phyloP scores from a whole-genome alignment of 2,888 invertebrate species.

The Drosophila limbata region DNA sequence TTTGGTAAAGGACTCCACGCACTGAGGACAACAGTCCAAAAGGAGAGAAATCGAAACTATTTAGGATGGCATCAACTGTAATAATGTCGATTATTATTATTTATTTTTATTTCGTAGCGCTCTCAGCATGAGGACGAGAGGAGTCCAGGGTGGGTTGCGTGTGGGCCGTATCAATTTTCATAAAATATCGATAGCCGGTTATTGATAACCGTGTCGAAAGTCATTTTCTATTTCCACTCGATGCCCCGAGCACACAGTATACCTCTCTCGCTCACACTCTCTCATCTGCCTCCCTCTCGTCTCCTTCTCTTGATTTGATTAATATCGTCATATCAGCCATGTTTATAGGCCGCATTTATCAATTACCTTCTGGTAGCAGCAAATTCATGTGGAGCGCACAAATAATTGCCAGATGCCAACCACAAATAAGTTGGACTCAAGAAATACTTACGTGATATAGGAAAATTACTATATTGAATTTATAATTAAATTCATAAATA shows the following conservation, averaged over 20 bases:
- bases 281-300: neutral
- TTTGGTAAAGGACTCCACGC: constrained; percentile 48
- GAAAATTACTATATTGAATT: neutral
- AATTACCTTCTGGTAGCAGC: constrained; percentile 10
- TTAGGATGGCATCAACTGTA: constrained; percentile 73
- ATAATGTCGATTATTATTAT: constrained; percentile 77
- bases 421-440: neutral
- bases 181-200: constrained; percentile 79
- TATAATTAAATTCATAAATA: neutral
- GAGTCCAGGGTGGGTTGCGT: constrained; percentile 1
- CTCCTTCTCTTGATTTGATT: constrained; percentile 54
- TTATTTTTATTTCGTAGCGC: constrained; percentile 69
- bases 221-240: constrained; percentile 67
- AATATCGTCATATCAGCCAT: constrained; percentile 58
- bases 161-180: constrained; percentile 76
- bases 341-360: constrained; percentile 65
- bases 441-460: neutral
- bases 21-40: constrained; percentile 5
- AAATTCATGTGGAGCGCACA: neutral
- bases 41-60: constrained; percentile 58
- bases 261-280: constrained; percentile 3
- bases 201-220: constrained; percentile 80
- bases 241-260: constrained; percentile 6
- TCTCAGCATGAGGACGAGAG: constrained; percentile 13
- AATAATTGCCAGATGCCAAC: constrained; percentile 13